Evolutionary conservation across 2,888 invertebrate genomes (phyloP), one percentile per base, ranked within the genome.

Genomic region (Osmoderma eremita): DNA sequence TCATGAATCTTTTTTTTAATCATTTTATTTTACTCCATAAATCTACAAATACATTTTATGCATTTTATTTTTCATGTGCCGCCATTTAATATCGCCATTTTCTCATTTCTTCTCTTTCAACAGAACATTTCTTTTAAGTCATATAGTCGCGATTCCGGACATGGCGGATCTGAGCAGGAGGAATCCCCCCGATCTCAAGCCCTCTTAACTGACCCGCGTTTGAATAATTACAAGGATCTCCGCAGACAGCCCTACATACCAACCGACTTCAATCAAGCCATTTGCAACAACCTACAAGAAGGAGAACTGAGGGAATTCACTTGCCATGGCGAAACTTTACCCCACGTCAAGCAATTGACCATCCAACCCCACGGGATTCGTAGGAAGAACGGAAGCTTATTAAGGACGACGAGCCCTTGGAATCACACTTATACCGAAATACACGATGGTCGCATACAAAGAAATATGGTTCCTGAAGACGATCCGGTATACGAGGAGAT

Each of bases 81-180:
- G 10, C 10, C 30, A 30, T 30, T 10, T 30, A 30, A 30, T n/a
- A n/a, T 30, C 30, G 10, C 6, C 30, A 30, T 30, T 30, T 6
- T 30, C 10, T 30, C 30, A 30, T 64, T 49, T 42, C 51, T 62
- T 62, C 65, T 68, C 63, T 70, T 72, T 69, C 82, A 83, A 75
- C 91, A 92, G 91, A 91, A 91, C 90, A 91, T 90, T 90, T 91
- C 91, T 90, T 91, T 91, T 91, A 91, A 91, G 81, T 90, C 90
- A 74, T 90, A 86, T 78, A 88, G 87, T 72, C 86, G 87, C 69
- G 88, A 88, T 79, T 87, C 87, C 50, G 87, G 87, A 70, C 87
- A 88, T 83, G 84, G 89, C 78, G 83, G 90, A 80, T 86, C 88
- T 79, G 81, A 88, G 84, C 84, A 91, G 84, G 83, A 88, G 84